phyloP scores from a whole-genome alignment of 2,888 invertebrate genomes.

The Pammene aurita region DNA sequence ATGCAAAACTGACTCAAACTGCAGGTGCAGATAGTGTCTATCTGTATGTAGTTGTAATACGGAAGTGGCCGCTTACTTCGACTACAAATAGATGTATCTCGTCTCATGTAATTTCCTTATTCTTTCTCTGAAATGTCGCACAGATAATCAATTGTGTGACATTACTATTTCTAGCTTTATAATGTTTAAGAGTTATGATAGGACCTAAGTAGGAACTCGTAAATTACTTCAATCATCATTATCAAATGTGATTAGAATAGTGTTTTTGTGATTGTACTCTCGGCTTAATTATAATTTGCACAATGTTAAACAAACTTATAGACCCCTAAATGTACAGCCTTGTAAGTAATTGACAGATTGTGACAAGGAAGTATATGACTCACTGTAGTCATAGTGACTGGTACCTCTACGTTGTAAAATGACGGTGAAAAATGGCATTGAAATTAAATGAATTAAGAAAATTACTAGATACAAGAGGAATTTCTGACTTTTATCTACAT shows the following conservation, averaged over 20 bases:
- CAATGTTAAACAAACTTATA: not conserved
- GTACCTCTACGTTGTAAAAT: not conserved
- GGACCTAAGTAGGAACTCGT: no score
- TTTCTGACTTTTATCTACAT: not conserved
- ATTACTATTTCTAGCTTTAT: not conserved
- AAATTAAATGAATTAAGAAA: slow-evolving; percentile 6
- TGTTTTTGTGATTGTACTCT: not conserved
- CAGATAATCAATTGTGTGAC: not conserved
- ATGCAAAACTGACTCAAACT: not conserved
- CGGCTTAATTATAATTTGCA: not conserved
- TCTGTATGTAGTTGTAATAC: slow-evolving; percentile 8
- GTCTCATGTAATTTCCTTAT: slow-evolving; percentile 8
- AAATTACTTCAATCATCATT: no score
- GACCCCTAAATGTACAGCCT: slow-evolving; percentile 22
- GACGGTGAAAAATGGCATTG: slow-evolving; percentile 5
- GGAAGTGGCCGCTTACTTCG: slow-evolving; percentile 22
- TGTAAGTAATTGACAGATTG: slow-evolving; percentile 29
- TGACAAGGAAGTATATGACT: slow-evolving; percentile 20
- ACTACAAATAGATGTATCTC: not conserved
- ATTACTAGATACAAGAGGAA: not conserved
- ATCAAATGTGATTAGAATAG: not conserved
- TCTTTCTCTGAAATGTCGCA: no score
- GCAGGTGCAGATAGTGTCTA: slow-evolving; percentile 4
- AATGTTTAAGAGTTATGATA: no score
- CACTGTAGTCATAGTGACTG: not conserved